These are phyloP conservation scores for Scolopax rusticola DNA, from an alignment of 2,797 vertebrate genomes.

Conservation along the genomic window DNA sequence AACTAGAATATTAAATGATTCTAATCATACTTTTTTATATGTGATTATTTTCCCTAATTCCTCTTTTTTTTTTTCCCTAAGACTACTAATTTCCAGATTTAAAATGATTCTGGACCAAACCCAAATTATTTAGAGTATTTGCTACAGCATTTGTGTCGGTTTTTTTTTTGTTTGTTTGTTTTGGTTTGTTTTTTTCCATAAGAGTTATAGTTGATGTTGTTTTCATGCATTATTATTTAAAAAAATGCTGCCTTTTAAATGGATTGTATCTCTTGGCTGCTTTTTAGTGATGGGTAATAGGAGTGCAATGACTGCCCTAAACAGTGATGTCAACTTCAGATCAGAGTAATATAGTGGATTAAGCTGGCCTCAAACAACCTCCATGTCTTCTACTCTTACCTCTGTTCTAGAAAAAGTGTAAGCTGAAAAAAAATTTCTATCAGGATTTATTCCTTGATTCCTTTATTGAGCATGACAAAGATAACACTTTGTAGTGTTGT, in stretches of 20 bases:
- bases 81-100: constrained; percentile 20
- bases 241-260: not conserved
- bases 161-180: not conserved
- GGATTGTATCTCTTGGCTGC: not conserved
- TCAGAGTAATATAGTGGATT: not conserved
- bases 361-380: not conserved
- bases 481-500: not conserved
- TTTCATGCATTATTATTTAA: not conserved
- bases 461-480: not conserved
- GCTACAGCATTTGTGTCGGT: not conserved
- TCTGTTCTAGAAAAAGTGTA: not conserved
- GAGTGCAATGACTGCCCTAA: not conserved
- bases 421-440: not conserved
- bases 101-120: not conserved
- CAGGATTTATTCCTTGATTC: not conserved
- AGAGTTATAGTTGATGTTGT: not conserved
- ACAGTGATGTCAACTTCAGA: not conserved
- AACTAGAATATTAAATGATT: constrained; percentile 48
- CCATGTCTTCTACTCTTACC: not conserved
- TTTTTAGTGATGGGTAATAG: not conserved
- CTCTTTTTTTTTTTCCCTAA: not conserved
- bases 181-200: not conserved
- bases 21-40: constrained; percentile 11
- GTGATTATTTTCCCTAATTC: constrained; percentile 41
- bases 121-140: not conserved